Conservation (phyloP, 30 jellyfish, hydroid and myxozoan species). For the Aurelia aurita region DNA sequence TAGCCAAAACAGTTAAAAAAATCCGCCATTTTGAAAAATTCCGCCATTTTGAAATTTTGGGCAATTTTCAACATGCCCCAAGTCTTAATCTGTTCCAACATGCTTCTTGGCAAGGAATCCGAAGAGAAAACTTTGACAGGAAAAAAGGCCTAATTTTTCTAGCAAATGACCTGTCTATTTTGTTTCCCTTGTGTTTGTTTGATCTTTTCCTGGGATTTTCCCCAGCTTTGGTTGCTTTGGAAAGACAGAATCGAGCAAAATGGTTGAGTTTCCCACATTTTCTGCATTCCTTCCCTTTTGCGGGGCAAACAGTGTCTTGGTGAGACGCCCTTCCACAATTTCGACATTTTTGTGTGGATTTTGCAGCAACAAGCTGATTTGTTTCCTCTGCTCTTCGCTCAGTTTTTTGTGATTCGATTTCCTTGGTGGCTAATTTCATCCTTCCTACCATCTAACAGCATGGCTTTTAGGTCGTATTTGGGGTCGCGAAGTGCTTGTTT, state of each 20-base stretch:
- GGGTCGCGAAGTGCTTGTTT: constrained; percentile 36
- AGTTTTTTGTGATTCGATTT: not conserved
- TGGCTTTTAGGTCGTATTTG: too few species aligned
- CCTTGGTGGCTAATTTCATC: constrained; percentile 17
- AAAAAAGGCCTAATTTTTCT: constrained; percentile 40
- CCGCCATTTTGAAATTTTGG: constrained; percentile 37
- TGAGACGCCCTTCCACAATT: not conserved
- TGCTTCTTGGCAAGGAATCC: constrained; percentile 30
- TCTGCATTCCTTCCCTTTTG: too few species aligned
- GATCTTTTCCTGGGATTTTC: too few species aligned
- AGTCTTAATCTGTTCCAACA: constrained; percentile 46
- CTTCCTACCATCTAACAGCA: constrained; percentile 26
- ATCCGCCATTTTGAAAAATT: constrained; percentile 14
- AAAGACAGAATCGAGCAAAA: too few species aligned
- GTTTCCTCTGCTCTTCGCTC: not conserved
- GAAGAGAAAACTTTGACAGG: constrained; percentile 55
- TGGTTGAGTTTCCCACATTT: too few species aligned
- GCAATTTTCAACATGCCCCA: constrained; percentile 52
- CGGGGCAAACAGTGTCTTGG: too few species aligned
- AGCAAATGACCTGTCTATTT: constrained; percentile 19
- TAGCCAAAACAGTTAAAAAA: constrained; percentile 40
- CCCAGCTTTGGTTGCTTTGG: too few species aligned
- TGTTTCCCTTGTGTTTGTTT: too few species aligned
- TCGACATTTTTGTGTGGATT: not conserved
- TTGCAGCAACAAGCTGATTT: not conserved